A percentile compares a stretch with the other conserved stretches of the same genome.
Evolutionary conservation across 2,113 vertebrate species (phyloP).

Genomic region (Hemicordylus capensis): DNA sequence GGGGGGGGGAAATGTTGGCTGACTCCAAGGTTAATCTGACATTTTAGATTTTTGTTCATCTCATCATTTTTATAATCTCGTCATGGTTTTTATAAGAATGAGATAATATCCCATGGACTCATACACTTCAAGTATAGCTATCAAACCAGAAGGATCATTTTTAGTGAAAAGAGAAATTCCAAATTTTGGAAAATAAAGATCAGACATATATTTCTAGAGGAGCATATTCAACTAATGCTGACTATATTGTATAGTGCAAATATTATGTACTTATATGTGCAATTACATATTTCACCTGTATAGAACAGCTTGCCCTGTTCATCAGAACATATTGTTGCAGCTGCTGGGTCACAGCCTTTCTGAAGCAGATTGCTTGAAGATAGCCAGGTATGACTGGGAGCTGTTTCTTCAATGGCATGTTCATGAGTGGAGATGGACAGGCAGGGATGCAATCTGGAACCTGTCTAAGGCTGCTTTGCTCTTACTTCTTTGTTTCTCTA

Average conservation of each 20-base stretch:
- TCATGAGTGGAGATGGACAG: background rate
- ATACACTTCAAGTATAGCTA: background rate
- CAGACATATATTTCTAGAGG: background rate
- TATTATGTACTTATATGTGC: background rate
- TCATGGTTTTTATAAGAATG: slow-evolving; percentile 5
- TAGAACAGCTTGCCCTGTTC: background rate
- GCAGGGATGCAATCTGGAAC: background rate
- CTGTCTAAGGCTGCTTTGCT: too few species aligned
- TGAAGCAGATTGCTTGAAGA: background rate
- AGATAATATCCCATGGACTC: background rate
- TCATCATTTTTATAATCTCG: slow-evolving; percentile 1
- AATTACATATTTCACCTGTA: background rate
- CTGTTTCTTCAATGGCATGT: background rate
- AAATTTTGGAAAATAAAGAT: background rate
- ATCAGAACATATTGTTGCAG: background rate
- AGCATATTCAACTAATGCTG: background rate
- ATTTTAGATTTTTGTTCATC: slow-evolving; percentile 20
- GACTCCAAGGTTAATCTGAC: slow-evolving; percentile 4
- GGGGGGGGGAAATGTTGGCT: background rate
- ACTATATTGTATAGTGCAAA: background rate
- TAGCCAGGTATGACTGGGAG: background rate
- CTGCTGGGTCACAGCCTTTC: background rate
- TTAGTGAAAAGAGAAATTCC: background rate
- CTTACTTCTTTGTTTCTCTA: too few species aligned
- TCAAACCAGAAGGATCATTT: background rate